These are phyloP conservation scores for Cepaea nemoralis DNA, from an alignment of 1,140 invertebrate genomes.

Conservation along the genomic window DNA sequence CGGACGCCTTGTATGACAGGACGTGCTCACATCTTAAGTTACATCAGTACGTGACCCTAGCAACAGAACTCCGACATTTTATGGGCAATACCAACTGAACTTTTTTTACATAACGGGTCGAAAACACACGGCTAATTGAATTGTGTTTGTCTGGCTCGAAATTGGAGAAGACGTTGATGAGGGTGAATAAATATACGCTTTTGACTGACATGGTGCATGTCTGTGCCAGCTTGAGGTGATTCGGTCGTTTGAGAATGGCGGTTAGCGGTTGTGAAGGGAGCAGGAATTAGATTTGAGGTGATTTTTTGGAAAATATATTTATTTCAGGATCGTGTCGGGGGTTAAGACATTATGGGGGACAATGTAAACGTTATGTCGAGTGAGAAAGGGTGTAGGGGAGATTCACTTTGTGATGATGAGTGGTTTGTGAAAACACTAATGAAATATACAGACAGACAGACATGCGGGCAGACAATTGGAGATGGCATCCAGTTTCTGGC, in stretches of 20 bases:
- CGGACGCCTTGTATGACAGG: not conserved
- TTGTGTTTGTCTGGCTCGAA: slow-evolving; percentile 22
- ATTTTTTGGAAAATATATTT: too few relatives aligned
- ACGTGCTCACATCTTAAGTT: not conserved
- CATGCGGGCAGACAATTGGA: too few relatives aligned
- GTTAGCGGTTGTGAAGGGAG: too few relatives aligned
- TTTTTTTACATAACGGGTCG: slow-evolving; percentile 30
- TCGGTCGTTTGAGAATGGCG: not conserved
- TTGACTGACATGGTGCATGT: not conserved
- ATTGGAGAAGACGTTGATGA: slow-evolving; percentile 5
- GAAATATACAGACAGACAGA: too few relatives aligned
- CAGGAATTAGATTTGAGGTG: too few relatives aligned
- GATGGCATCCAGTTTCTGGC: too few relatives aligned
- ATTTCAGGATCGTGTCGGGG: not conserved
- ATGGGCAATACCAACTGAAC: not conserved
- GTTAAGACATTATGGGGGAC: not conserved
- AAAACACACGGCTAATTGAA: slow-evolving; percentile 28
- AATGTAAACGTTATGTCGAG: not conserved
- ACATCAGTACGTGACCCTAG: slow-evolving; percentile 13
- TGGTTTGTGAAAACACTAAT: too few relatives aligned
- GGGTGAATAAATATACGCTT: slow-evolving; percentile 22
- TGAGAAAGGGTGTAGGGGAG: not conserved
- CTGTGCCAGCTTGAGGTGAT: not conserved
- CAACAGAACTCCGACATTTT: not conserved
- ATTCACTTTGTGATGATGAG: too few relatives aligned